A percentile compares a stretch with the other conserved stretches of the same genome.
Conservation (phyloP, 2,888 invertebrate species). For the Deilephila elpenor region DNA sequence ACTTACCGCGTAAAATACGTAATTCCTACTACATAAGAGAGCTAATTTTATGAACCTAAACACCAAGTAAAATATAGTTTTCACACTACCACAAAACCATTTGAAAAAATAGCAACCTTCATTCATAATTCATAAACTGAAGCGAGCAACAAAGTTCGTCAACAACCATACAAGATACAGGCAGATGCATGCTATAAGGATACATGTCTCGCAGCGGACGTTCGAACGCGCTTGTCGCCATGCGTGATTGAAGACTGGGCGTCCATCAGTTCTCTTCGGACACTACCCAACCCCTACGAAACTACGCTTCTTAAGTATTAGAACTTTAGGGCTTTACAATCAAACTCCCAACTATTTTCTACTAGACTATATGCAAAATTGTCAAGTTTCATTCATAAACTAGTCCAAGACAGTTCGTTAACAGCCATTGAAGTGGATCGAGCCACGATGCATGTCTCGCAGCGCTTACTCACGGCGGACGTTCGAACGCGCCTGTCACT, state of each 20-base stretch:
- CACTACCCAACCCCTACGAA: too few species aligned
- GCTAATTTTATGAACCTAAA: too few species aligned
- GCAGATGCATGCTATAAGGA: background rate
- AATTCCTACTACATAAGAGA: too few species aligned
- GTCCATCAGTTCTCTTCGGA: too few species aligned
- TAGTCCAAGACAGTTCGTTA: background rate
- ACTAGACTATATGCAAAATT: background rate
- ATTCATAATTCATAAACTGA: background rate
- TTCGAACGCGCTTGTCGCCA: slow-evolving; percentile 65
- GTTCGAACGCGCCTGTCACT: slow-evolving; percentile 59
- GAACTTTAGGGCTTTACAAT: too few species aligned
- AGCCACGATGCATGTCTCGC: background rate
- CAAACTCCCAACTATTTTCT: too few species aligned
- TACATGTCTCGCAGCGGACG: slow-evolving; percentile 26
- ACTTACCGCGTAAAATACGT: too few species aligned
- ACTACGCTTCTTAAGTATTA: too few species aligned
- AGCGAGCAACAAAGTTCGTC: background rate
- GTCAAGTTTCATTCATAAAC: background rate
- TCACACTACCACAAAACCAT: too few species aligned
- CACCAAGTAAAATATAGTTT: too few species aligned
- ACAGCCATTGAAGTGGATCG: background rate
- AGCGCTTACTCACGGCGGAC: slow-evolving; percentile 29
- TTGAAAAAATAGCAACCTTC: background rate
- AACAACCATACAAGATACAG: background rate
- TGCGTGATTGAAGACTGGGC: slow-evolving; percentile 40